A percentile compares a stretch with the other conserved stretches of the same genome.
phyloP scores from a whole-genome alignment of 2,797 vertebrate species.

The Alosa sapidissima region DNA sequence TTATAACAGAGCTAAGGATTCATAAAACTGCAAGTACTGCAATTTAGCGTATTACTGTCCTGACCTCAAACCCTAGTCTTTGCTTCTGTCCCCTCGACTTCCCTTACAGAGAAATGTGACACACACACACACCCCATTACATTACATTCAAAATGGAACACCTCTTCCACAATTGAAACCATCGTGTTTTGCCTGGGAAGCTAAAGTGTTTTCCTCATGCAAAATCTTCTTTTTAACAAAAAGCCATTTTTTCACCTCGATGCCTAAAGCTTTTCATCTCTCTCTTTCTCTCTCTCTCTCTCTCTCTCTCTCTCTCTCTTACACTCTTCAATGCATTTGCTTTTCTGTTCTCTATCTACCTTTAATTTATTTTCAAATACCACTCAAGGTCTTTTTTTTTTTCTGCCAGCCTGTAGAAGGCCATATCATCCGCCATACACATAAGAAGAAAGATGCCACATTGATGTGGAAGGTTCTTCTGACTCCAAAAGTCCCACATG shows the following conservation, averaged over 20 bases:
- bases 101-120: background rate
- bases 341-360: background rate
- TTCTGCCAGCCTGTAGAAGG: background rate
- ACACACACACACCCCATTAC: background rate
- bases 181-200: background rate
- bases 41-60: background rate
- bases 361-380: background rate
- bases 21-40: background rate
- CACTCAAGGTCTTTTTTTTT: background rate
- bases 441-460: background rate
- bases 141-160: background rate
- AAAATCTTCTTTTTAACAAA: background rate
- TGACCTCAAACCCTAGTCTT: background rate
- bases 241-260: background rate
- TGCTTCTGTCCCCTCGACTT: background rate
- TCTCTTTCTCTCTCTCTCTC: background rate
- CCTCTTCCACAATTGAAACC: background rate
- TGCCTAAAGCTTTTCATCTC: background rate
- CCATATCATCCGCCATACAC: background rate
- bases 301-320: background rate
- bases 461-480: background rate
- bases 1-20: background rate
- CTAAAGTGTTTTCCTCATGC: background rate
- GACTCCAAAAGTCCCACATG: background rate
- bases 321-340: background rate